Percentiles rank a stretch among this genome's conserved stretches.
These are phyloP conservation scores for Drosophila melanogaster DNA, from an alignment of 1,140 invertebrate species.

Conservation along the genomic window Release_6_plus_ISO1_MT NT_033777.3:25881001-25881500, in stretches of 20 bases:
- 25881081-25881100: constrained; percentile 69
- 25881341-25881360: constrained; percentile 63
- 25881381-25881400: constrained; percentile 45
- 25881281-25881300: constrained; percentile 35
- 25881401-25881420: background rate
- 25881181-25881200: constrained; percentile 31
- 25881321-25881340: constrained; percentile 62
- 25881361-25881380: constrained; percentile 42
- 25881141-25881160: constrained; percentile 55
- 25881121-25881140: constrained; percentile 36
- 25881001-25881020: constrained; percentile 87
- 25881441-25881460: background rate
- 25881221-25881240: constrained; percentile 3
- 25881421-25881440: background rate
- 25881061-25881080: constrained; percentile 89
- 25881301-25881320: constrained; percentile 40
- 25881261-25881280: constrained; percentile 16
- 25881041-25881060: constrained; percentile 89
- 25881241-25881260: background rate
- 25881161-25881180: constrained; percentile 40
- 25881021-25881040: constrained; percentile 89
- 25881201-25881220: constrained; percentile 31
- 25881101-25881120: constrained; percentile 17
- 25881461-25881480: too few relatives aligned
- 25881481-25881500: background rate